These are phyloP conservation scores for Macaca mulatta DNA, from an alignment of 2,113 vertebrate genomes.

Conservation along the genomic window DNA sequence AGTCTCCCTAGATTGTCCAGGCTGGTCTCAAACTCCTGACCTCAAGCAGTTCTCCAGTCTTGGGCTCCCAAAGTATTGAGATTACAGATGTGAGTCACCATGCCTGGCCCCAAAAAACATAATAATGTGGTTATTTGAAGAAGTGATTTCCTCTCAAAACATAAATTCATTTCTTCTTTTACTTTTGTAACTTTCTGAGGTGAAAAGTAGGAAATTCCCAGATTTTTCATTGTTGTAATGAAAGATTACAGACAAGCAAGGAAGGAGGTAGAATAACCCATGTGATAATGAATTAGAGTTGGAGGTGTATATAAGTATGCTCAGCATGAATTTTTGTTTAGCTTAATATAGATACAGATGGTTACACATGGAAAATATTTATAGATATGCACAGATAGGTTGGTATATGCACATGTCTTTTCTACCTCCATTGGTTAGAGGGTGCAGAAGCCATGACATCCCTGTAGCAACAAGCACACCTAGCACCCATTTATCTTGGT, in stretches of 20 bases:
- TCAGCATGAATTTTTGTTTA: background rate
- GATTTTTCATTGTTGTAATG: background rate
- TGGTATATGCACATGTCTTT: background rate
- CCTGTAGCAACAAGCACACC: background rate
- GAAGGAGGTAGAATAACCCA: background rate
- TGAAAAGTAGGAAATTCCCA: background rate
- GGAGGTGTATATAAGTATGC: background rate
- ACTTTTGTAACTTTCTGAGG: background rate
- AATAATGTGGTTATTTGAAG: background rate
- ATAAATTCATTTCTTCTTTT: background rate
- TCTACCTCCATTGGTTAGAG: background rate
- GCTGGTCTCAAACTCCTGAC: too few species aligned
- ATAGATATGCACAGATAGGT: background rate
- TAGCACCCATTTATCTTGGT: background rate
- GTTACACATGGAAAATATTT: background rate
- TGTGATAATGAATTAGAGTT: background rate
- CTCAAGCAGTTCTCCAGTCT: too few species aligned
- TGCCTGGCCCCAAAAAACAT: background rate
- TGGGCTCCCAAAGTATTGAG: too few species aligned
- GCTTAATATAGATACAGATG: background rate
- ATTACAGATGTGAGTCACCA: too few species aligned
- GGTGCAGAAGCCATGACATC: background rate
- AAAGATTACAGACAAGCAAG: background rate
- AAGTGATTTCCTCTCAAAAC: background rate
- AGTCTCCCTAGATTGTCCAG: too few species aligned